phyloP scores from a whole-genome alignment of 1,140 invertebrate species.

The Nasonia vitripennis region DNA sequence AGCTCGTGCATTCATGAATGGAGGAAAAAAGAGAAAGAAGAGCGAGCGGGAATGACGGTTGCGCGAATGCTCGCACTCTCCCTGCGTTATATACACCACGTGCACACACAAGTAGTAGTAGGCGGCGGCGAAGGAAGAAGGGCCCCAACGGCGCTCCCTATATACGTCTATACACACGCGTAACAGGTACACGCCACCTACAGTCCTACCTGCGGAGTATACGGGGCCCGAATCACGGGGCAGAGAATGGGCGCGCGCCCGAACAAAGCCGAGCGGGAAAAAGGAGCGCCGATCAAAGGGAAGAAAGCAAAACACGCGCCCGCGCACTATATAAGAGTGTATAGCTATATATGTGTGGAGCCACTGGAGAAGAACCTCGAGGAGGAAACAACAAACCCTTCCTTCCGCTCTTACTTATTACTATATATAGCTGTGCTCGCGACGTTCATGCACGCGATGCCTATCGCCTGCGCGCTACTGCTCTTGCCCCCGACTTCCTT shows the following conservation, averaged over 20 bases:
- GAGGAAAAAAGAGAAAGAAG: slow-evolving; percentile 19
- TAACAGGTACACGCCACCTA: slow-evolving; percentile 48
- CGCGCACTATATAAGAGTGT: not conserved
- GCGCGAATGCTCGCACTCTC: slow-evolving; percentile 28
- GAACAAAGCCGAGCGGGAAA: slow-evolving; percentile 22
- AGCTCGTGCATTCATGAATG: slow-evolving; percentile 8
- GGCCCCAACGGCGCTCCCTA: not conserved
- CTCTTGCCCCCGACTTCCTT: slow-evolving; percentile 4
- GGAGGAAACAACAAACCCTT: slow-evolving; percentile 17
- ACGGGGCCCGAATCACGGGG: not conserved
- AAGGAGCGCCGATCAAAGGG: slow-evolving; percentile 4
- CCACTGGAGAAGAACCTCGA: not conserved
- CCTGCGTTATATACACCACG: not conserved
- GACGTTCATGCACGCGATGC: not conserved
- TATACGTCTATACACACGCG: not conserved
- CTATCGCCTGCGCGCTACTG: too few species aligned
- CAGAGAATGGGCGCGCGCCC: slow-evolving; percentile 14
- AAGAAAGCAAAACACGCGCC: slow-evolving; percentile 35
- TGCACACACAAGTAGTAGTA: slow-evolving; percentile 3
- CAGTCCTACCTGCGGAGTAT: slow-evolving; percentile 21
- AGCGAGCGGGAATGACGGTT: slow-evolving; percentile 38
- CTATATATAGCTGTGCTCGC: not conserved
- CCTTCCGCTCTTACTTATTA: not conserved
- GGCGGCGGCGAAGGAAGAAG: not conserved
- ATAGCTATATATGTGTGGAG: not conserved